Conservation (phyloP, 2,113 vertebrate genomes). For the Laticauda colubrina region DNA sequence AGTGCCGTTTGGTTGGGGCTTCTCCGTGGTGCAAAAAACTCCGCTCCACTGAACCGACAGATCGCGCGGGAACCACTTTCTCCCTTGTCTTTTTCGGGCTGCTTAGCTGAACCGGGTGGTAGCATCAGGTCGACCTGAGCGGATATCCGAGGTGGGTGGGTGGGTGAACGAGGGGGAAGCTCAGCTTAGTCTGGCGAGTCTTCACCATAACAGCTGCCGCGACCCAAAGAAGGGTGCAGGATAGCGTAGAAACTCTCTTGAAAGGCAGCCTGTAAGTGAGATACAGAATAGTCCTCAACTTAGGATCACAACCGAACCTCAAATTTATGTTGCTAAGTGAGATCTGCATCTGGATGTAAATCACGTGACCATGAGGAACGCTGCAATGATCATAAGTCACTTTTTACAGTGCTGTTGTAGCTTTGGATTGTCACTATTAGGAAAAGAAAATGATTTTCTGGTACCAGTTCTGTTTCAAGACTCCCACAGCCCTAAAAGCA, state of each 20-base stretch:
- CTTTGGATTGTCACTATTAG: background rate
- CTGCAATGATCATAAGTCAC: too few species aligned
- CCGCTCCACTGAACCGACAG: background rate
- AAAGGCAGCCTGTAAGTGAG: background rate
- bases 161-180: accelerated
- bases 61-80: too few species aligned
- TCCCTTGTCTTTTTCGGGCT: background rate
- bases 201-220: background rate
- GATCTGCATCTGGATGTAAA: too few species aligned
- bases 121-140: background rate
- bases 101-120: background rate
- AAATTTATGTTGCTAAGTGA: too few species aligned
- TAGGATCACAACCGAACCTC: too few species aligned
- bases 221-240: background rate
- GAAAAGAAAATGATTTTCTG: background rate
- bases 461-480: background rate
- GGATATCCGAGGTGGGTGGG: background rate
- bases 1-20: background rate
- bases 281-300: background rate
- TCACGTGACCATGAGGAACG: too few species aligned
- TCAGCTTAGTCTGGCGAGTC: background rate
- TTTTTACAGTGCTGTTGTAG: too few species aligned
- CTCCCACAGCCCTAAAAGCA: background rate
- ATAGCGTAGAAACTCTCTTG: background rate
- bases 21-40: background rate